A percentile compares a stretch with the other conserved stretches of the same genome.
These are phyloP conservation scores for Lepisosteus oculatus DNA, from an alignment of 2,113 vertebrate species.

Conservation along the genomic window DNA sequence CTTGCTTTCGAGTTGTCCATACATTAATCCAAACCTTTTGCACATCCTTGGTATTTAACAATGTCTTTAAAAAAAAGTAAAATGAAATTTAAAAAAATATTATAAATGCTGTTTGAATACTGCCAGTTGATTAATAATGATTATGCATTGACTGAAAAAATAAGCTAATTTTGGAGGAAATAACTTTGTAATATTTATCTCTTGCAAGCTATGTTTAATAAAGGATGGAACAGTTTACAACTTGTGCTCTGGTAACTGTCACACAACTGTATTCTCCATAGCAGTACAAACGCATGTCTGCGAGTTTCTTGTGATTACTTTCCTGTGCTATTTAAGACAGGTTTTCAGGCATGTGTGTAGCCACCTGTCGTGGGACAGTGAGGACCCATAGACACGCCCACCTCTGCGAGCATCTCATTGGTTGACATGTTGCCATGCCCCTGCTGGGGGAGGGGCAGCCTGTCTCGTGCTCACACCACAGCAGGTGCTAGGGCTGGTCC, in stretches of 20 bases:
- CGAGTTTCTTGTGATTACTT: neutral
- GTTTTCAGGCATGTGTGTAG: no score
- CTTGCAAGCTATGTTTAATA: slow-evolving; percentile 98
- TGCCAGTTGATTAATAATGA: slow-evolving; percentile 78
- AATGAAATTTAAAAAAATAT: slow-evolving; percentile 47
- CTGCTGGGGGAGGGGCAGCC: no score
- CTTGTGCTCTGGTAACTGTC: slow-evolving; percentile 18
- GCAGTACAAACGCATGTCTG: slow-evolving; percentile 40
- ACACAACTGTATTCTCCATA: no score
- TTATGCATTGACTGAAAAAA: slow-evolving; percentile 89
- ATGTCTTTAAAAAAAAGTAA: slow-evolving; percentile 80
- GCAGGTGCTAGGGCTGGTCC: no score
- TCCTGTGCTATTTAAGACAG: no score
- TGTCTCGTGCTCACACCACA: no score
- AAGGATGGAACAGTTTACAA: slow-evolving; percentile 94
- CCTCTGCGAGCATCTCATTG: no score
- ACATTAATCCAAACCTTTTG: slow-evolving; percentile 78
- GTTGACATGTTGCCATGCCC: no score
- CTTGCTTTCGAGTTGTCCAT: neutral
- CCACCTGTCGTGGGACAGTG: no score
- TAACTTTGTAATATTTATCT: slow-evolving; percentile 98
- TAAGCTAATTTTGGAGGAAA: slow-evolving; percentile 94
- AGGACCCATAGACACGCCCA: no score
- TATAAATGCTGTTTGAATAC: slow-evolving; percentile 84
- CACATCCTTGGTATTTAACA: slow-evolving; percentile 87